phyloP scores from a whole-genome alignment of 2,888 invertebrate genomes.

The Dicycla oo region DNA sequence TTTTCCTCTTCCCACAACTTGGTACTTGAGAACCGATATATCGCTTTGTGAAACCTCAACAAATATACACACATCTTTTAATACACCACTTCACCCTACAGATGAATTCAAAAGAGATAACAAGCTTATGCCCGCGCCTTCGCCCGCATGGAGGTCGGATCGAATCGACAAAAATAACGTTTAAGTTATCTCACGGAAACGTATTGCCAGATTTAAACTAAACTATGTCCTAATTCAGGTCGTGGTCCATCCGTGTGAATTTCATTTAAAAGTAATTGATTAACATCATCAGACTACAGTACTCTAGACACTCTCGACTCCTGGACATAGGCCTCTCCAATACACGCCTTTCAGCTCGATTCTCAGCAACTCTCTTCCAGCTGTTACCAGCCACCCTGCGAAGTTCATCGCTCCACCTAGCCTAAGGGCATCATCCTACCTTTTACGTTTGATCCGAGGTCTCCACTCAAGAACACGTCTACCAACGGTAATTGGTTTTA shows the following conservation, averaged over 20 bases:
- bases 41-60: slow-evolving; percentile 21
- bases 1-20: background rate
- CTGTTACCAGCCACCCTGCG: no score
- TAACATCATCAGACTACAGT: no score
- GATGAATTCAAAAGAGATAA: slow-evolving; percentile 22
- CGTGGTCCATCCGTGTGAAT: background rate
- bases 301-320: no score
- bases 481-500: no score
- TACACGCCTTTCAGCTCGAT: no score
- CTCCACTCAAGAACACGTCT: no score
- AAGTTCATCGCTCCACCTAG: no score
- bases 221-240: no score
- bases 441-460: no score
- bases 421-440: no score
- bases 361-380: no score
- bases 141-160: background rate
- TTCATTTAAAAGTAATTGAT: background rate
- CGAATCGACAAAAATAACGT: background rate
- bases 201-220: background rate
- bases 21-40: slow-evolving; percentile 16
- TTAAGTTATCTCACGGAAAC: background rate
- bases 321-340: no score
- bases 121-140: background rate
- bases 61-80: slow-evolving; percentile 15
- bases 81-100: slow-evolving; percentile 2